phyloP scores from a whole-genome alignment of 1,140 invertebrate genomes.

The Brachionus asplanchnoidis region DNA sequence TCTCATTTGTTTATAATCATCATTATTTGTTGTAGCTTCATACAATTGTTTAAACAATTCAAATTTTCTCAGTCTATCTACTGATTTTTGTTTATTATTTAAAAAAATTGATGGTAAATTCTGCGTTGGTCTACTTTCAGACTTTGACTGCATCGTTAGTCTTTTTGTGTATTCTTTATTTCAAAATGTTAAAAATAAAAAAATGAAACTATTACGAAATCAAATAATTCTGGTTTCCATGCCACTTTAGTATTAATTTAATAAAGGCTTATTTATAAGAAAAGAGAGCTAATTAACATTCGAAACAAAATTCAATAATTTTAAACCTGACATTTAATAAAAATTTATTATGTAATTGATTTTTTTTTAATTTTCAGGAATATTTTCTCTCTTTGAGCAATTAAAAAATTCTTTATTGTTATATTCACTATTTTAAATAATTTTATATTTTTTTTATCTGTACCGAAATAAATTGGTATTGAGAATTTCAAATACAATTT shows the following conservation, averaged over 20 bases:
- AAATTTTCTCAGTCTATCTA: not conserved
- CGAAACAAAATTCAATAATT: not conserved
- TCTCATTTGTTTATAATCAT: constrained; percentile 24
- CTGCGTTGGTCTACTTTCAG: not conserved
- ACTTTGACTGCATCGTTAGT: not conserved
- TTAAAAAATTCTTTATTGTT: no score
- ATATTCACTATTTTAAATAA: no score
- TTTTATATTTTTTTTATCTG: no score
- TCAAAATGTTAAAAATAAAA: not conserved
- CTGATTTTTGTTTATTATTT: not conserved
- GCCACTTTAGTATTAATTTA: not conserved
- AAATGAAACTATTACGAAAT: not conserved
- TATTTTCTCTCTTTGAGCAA: no score
- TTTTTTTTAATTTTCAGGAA: not conserved
- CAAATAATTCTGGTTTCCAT: not conserved
- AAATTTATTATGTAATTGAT: not conserved
- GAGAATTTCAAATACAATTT: no score
- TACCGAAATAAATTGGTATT: no score
- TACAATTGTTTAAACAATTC: constrained; percentile 27
- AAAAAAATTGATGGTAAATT: not conserved
- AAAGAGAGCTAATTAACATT: not conserved
- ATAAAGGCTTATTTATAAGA: not conserved
- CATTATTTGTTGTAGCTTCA: not conserved
- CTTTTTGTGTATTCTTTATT: not conserved
- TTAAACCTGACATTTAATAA: not conserved